These are phyloP conservation scores for Perca schrenkii DNA, from an alignment of 2,113 vertebrate genomes.

Conservation along the genomic window DNA sequence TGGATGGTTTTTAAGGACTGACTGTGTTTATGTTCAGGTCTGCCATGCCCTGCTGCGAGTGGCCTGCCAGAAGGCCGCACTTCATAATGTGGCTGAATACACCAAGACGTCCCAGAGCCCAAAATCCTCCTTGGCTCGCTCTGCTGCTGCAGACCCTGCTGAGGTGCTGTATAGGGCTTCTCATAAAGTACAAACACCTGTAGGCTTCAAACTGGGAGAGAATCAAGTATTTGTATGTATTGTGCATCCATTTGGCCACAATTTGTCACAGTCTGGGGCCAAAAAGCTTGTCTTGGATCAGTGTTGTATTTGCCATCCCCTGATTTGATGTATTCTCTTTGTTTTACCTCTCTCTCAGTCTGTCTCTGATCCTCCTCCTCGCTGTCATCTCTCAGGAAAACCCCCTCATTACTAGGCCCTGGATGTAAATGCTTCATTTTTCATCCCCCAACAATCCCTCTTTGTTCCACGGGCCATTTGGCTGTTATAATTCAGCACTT, in stretches of 20 bases:
- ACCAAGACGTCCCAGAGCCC: slow-evolving; percentile 51
- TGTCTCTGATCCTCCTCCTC: slow-evolving; percentile 74
- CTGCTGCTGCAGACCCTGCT: slow-evolving; percentile 53
- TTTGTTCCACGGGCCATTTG: slow-evolving; percentile 78
- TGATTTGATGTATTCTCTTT: slow-evolving; percentile 60
- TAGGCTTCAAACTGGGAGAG: slow-evolving; percentile 39
- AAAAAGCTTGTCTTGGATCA: slow-evolving; percentile 60
- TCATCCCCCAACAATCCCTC: slow-evolving; percentile 68
- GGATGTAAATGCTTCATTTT: slow-evolving; percentile 76
- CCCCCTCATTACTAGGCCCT: slow-evolving; percentile 78
- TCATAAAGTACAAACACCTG: slow-evolving; percentile 71
- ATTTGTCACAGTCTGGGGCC: slow-evolving; percentile 44
- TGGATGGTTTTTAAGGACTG: slow-evolving; percentile 58
- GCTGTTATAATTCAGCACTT: slow-evolving; percentile 77
- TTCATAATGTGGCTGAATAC: slow-evolving; percentile 47
- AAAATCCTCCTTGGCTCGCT: slow-evolving; percentile 58
- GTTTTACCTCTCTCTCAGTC: slow-evolving; percentile 52
- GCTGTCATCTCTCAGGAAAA: slow-evolving; percentile 82
- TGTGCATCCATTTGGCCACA: slow-evolving; percentile 6
- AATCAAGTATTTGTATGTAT: not conserved
- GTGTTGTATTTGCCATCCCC: slow-evolving; percentile 59
- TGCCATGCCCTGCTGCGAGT: slow-evolving; percentile 60
- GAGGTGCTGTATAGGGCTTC: slow-evolving; percentile 29
- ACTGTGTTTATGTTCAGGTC: slow-evolving; percentile 64
- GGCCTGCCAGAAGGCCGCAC: slow-evolving; percentile 57